phyloP scores from a whole-genome alignment of 2,888 invertebrate genomes.

The Trissolcus japonicus region DNA sequence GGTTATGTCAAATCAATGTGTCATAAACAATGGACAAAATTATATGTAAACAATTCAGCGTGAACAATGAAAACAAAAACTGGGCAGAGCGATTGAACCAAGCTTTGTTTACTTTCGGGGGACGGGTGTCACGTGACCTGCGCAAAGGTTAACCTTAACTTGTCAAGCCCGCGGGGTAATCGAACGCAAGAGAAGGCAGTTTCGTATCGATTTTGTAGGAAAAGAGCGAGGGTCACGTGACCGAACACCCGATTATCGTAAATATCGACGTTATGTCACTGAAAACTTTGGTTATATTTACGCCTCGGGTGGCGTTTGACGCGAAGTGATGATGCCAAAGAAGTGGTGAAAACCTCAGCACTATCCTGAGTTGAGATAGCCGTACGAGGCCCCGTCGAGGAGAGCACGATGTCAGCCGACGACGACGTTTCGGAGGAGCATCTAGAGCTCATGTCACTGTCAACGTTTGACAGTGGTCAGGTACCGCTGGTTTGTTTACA shows the following conservation, averaged over 20 bases:
- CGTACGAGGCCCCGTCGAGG: constrained; percentile 4
- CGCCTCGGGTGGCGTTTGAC: constrained; percentile 20
- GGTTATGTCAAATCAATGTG: no score
- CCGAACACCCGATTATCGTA: constrained; percentile 40
- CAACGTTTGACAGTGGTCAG: constrained; percentile 49
- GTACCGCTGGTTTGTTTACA: constrained; percentile 35
- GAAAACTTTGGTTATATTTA: constrained; percentile 55
- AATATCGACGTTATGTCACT: constrained; percentile 54
- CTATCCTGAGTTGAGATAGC: not conserved
- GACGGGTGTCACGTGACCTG: constrained; percentile 5
- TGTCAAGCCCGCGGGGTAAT: constrained; percentile 18
- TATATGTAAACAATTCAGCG: no score
- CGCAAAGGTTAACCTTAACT: not conserved
- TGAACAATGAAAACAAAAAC: no score
- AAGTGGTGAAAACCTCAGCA: not conserved
- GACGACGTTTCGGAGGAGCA: constrained; percentile 44
- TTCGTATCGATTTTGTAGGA: constrained; percentile 47
- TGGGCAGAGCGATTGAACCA: no score
- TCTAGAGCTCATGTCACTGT: constrained; percentile 49
- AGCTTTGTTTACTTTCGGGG: no score
- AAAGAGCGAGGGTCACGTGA: constrained; percentile 40
- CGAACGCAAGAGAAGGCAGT: constrained; percentile 45
- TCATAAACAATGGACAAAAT: no score
- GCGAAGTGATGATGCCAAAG: constrained; percentile 19
- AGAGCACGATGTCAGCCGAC: constrained; percentile 38